phyloP scores from a whole-genome alignment of 2,888 invertebrate genomes.

The Nephrotoma appendiculata region DNA sequence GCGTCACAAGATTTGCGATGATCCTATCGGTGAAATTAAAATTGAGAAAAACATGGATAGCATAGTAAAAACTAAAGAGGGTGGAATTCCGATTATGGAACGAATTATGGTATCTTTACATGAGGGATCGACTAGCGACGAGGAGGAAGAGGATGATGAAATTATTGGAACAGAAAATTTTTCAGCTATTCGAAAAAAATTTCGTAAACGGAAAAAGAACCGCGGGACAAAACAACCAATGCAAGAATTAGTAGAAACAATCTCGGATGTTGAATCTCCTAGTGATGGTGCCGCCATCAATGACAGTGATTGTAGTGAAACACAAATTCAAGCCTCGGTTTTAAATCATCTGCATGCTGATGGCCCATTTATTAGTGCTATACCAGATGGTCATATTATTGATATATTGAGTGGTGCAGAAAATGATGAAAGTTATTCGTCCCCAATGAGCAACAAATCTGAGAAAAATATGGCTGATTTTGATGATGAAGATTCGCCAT shows the following conservation, averaged over 20 bases:
- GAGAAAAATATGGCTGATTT: slow-evolving; percentile 91
- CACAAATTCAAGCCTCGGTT: slow-evolving; percentile 28
- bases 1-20: slow-evolving; percentile 23
- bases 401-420: slow-evolving; percentile 43
- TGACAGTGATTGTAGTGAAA: slow-evolving; percentile 29
- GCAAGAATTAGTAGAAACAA: slow-evolving; percentile 38
- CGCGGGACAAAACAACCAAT: slow-evolving; percentile 35
- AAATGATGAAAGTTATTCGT: slow-evolving; percentile 82
- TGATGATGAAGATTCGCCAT: slow-evolving; percentile 78
- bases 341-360: slow-evolving; percentile 34
- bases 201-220: slow-evolving; percentile 29
- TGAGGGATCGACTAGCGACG: slow-evolving; percentile 29
- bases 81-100: slow-evolving; percentile 20
- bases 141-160: slow-evolving; percentile 10
- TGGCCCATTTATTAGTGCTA: slow-evolving; percentile 37
- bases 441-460: slow-evolving; percentile 81
- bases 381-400: slow-evolving; percentile 30
- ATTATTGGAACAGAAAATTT: slow-evolving; percentile 18
- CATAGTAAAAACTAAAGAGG: slow-evolving; percentile 8
- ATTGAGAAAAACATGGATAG: slow-evolving; percentile 1
- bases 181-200: slow-evolving; percentile 24
- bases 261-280: slow-evolving; percentile 45
- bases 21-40: background rate
- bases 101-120: slow-evolving; percentile 23
- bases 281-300: slow-evolving; percentile 37